Evolutionary conservation across 2,888 invertebrate species (phyloP).

Genomic region (Papilio demoleus): DNA sequence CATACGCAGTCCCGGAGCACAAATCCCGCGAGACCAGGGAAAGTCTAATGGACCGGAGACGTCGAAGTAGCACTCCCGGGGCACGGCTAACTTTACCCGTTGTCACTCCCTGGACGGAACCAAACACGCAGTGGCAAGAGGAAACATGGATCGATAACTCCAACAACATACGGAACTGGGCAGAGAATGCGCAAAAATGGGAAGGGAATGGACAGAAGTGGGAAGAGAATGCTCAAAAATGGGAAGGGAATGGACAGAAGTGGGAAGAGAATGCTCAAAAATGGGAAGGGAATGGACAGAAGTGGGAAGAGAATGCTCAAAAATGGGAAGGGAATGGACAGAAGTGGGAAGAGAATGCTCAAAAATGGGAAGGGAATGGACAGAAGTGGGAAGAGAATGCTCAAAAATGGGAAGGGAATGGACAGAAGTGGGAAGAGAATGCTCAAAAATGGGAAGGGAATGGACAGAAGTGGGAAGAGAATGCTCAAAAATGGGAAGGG

Average conservation of each 20-base stretch:
- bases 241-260: constrained; percentile 58
- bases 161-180: constrained; percentile 68
- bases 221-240: constrained; percentile 57
- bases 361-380: too few relatives aligned
- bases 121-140: constrained; percentile 56
- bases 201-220: constrained; percentile 59
- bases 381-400: too few relatives aligned
- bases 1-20: constrained; percentile 76
- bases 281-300: constrained; percentile 62
- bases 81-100: constrained; percentile 68
- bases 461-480: too few relatives aligned
- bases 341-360: too few relatives aligned
- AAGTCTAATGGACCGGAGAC: constrained; percentile 69
- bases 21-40: constrained; percentile 69
- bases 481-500: too few relatives aligned
- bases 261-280: constrained; percentile 61
- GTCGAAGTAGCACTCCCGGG: constrained; percentile 73
- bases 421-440: too few relatives aligned
- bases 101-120: constrained; percentile 57
- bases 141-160: constrained; percentile 70
- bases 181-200: constrained; percentile 67
- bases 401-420: too few relatives aligned
- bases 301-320: constrained; percentile 54
- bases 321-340: too few relatives aligned
- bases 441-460: too few relatives aligned